Conservation (phyloP, 1,140 invertebrate genomes). For the Dermatophagoides farinae region DNA sequence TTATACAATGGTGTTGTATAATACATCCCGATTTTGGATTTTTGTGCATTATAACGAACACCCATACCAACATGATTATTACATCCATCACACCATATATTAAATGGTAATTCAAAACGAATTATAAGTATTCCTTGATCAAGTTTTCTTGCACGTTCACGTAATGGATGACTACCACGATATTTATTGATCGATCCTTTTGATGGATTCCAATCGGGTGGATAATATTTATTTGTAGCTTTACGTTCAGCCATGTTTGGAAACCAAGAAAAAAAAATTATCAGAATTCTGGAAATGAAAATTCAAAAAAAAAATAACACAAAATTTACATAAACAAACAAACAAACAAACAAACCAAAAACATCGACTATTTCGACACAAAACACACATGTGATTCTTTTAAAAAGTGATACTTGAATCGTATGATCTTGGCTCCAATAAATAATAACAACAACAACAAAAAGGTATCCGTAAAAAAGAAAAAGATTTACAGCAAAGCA, state of each 20-base stretch:
- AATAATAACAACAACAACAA: too few relatives aligned
- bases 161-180: constrained; percentile 78
- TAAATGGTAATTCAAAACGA: constrained; percentile 98
- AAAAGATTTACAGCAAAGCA: too few relatives aligned
- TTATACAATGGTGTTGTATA: constrained; percentile 93
- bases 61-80: constrained; percentile 98
- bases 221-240: constrained; percentile 55
- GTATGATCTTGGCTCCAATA: too few relatives aligned
- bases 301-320: too few relatives aligned
- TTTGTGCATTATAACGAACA: constrained; percentile 95
- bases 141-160: constrained; percentile 81
- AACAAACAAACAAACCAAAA: too few relatives aligned
- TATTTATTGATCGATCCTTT: constrained; percentile 78
- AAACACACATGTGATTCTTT: too few relatives aligned
- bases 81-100: constrained; percentile 97
- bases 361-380: too few relatives aligned
- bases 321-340: too few relatives aligned
- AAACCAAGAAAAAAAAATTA: background rate
- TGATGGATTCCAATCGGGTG: constrained; percentile 88
- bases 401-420: too few relatives aligned
- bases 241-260: constrained; percentile 73
- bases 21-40: constrained; percentile 95
- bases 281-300: too few relatives aligned
- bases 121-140: constrained; percentile 92
- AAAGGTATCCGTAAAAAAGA: too few relatives aligned